Conservation (phyloP, 2,113 vertebrate genomes). For the Papio anubis region DNA sequence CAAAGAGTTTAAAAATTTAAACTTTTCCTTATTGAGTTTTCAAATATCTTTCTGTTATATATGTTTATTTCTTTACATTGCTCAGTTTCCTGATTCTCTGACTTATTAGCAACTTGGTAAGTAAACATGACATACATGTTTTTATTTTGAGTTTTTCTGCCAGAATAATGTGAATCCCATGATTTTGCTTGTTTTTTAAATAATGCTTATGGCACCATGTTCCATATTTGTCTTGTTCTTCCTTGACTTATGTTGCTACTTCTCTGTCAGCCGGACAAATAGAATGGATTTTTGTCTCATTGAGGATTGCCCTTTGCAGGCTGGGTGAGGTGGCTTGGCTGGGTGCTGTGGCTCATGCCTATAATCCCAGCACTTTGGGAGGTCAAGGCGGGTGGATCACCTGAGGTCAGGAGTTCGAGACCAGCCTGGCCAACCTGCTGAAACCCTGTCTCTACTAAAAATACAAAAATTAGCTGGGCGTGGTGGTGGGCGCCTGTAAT, state of each 20-base stretch:
- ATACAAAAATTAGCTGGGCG: no score
- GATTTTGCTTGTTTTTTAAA: neutral
- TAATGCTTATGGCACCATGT: neutral
- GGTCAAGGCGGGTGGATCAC: no score
- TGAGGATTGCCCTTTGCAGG: no score
- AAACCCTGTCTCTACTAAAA: no score
- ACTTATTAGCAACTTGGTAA: constrained; percentile 3
- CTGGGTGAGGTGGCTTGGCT: no score
- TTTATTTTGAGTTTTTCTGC: constrained; percentile 51
- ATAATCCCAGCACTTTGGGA: no score
- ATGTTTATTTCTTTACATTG: neutral
- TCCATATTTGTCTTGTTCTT: neutral
- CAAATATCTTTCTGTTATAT: neutral
- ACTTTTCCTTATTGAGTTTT: neutral
- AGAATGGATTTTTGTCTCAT: neutral
- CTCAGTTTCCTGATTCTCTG: constrained; percentile 18
- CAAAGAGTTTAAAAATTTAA: neutral
- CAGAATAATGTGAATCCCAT: neutral
- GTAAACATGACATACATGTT: neutral
- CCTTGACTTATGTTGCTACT: neutral
- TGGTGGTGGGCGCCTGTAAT: no score
- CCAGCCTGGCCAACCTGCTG: no score
- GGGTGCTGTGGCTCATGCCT: no score
- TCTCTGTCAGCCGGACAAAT: neutral
- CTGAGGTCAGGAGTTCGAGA: no score